Conservation (phyloP, 2,888 invertebrate species). For the Tineola bisselliella region DNA sequence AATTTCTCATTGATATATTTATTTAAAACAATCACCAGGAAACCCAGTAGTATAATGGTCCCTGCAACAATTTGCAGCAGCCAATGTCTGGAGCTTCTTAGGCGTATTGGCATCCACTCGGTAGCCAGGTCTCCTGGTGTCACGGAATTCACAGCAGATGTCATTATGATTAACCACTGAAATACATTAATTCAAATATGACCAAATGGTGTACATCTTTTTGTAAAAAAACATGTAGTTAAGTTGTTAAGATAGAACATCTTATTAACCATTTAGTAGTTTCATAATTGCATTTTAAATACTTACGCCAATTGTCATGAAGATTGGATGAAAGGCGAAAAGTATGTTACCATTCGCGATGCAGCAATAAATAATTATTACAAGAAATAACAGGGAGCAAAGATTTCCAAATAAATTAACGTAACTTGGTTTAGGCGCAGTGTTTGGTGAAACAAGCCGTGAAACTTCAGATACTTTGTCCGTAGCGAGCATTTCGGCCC, state of each 20-base stretch:
- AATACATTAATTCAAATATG: slow-evolving; percentile 20
- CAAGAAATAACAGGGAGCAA: slow-evolving; percentile 40
- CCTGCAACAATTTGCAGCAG: slow-evolving; percentile 45
- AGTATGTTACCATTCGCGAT: slow-evolving; percentile 40
- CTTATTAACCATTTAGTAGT: too few relatives aligned
- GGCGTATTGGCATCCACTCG: slow-evolving; percentile 62
- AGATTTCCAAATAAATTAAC: slow-evolving; percentile 47
- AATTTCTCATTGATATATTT: slow-evolving; percentile 40
- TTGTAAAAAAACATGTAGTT: neutral
- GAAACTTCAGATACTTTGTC: neutral
- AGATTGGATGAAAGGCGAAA: slow-evolving; percentile 57
- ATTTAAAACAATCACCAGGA: slow-evolving; percentile 49
- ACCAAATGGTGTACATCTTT: too few relatives aligned
- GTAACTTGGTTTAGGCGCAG: slow-evolving; percentile 39
- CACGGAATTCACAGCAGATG: slow-evolving; percentile 55
- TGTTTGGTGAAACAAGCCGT: neutral
- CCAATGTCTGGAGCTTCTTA: slow-evolving; percentile 61
- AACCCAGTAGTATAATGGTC: slow-evolving; percentile 38
- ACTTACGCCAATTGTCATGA: slow-evolving; percentile 60
- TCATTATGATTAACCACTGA: slow-evolving; percentile 61
- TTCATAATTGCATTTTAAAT: slow-evolving; percentile 12
- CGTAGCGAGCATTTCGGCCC: neutral
- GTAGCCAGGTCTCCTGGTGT: slow-evolving; percentile 59
- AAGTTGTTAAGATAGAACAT: too few relatives aligned
- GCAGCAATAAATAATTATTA: slow-evolving; percentile 44